These are phyloP conservation scores for Calycopis cecrops DNA, from an alignment of 1,140 invertebrate genomes.

Conservation along the genomic window DNA sequence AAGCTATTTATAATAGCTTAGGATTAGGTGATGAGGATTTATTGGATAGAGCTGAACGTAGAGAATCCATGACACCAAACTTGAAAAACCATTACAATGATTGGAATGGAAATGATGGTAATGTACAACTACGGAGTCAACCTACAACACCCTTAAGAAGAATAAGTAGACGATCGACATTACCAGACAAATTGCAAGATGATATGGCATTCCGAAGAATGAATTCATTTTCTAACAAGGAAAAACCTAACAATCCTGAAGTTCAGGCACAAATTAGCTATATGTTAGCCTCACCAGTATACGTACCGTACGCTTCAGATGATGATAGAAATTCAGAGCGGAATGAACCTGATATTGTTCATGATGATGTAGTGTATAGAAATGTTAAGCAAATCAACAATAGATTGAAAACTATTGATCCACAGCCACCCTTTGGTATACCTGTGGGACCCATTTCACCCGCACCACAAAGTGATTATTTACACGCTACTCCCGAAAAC, in stretches of 20 bases:
- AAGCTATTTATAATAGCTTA: constrained; percentile 91
- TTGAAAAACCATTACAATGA: constrained; percentile 64
- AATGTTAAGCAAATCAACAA: constrained; percentile 86
- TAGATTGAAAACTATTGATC: constrained; percentile 82
- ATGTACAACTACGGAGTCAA: constrained; percentile 60
- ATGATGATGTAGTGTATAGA: constrained; percentile 89
- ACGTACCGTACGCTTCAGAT: constrained; percentile 61
- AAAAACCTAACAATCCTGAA: constrained; percentile 70
- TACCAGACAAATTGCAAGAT: constrained; percentile 81
- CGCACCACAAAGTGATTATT: constrained; percentile 86
- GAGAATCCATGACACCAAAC: constrained; percentile 80
- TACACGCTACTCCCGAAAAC: constrained; percentile 82
- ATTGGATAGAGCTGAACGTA: constrained; percentile 83
- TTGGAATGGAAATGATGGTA: constrained; percentile 68
- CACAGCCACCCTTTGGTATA: constrained; percentile 93
- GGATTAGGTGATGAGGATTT: constrained; percentile 88
- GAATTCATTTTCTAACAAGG: constrained; percentile 76
- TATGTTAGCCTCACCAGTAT: constrained; percentile 82
- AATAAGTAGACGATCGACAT: constrained; percentile 53
- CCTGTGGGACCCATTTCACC: constrained; percentile 86
- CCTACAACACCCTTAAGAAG: constrained; percentile 57
- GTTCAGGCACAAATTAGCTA: constrained; percentile 81
- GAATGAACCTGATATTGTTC: constrained; percentile 86
- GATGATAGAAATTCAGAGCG: constrained; percentile 71
- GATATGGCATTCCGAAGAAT: constrained; percentile 88